Conservation (phyloP, 2,797 vertebrate species). For the Limosa lapponica region DNA sequence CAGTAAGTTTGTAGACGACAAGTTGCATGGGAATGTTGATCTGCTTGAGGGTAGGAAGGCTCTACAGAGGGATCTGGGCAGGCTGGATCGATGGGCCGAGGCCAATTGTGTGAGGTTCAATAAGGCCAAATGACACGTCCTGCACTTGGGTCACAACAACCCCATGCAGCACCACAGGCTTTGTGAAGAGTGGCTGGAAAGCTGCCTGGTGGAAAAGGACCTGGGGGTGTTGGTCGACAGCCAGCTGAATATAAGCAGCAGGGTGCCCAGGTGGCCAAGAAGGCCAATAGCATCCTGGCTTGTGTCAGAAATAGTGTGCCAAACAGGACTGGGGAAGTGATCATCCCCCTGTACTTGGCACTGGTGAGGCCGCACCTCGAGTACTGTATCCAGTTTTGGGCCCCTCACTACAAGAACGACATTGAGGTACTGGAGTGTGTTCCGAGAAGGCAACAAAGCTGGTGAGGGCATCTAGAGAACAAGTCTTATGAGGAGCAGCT, state of each 20-base stretch:
- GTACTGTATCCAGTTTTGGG: not conserved
- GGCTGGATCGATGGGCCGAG: rapidly evolving
- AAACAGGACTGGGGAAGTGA: not conserved
- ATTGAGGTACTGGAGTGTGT: not conserved
- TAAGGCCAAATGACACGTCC: not conserved
- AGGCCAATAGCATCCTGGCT: not conserved
- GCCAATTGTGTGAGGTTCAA: not conserved
- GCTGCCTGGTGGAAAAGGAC: not conserved
- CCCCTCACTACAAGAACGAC: not conserved
- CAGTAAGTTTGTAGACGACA: not conserved
- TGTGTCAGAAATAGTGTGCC: not conserved
- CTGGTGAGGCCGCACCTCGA: not conserved
- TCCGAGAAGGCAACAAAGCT: not conserved
- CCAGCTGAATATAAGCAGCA: not conserved
- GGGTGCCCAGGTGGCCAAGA: not conserved
- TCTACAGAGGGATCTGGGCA: not conserved
- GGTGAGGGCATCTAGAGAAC: not conserved
- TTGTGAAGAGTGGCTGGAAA: not conserved
- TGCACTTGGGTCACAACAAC: not conserved
- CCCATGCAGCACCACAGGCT: not conserved
- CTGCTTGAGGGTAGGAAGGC: not conserved
- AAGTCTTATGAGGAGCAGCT: rapidly evolving
- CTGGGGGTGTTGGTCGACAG: rapidly evolving
- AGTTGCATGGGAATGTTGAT: rapidly evolving
- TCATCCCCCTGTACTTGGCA: rapidly evolving